A percentile compares a stretch with the other conserved stretches of the same genome.
phyloP scores from a whole-genome alignment of 1,140 invertebrate genomes.

The Eriosoma lanigerum region DNA sequence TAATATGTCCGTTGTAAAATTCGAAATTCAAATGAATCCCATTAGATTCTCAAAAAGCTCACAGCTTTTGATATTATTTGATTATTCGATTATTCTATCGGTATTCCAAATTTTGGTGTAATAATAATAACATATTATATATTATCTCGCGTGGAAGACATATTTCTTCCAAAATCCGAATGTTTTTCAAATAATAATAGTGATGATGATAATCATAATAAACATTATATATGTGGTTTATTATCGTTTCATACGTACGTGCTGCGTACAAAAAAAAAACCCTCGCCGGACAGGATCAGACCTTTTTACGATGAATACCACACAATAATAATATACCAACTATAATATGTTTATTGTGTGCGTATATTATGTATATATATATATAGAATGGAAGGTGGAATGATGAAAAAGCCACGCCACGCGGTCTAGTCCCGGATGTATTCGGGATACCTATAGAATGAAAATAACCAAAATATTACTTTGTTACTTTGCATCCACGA shows the following conservation, averaged over 20 bases:
- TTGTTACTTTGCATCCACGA: no score
- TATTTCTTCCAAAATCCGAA: not conserved
- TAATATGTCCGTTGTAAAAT: not conserved
- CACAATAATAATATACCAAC: constrained; percentile 6
- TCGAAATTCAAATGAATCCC: not conserved
- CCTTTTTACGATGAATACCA: constrained; percentile 4
- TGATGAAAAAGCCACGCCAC: not conserved
- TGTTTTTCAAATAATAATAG: constrained; percentile 24
- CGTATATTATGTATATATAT: no score
- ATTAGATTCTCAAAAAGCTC: not conserved
- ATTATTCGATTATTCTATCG: not conserved
- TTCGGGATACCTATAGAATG: no score
- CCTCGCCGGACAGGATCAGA: not conserved
- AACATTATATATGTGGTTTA: not conserved
- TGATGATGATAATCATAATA: not conserved
- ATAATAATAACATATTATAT: constrained; percentile 13
- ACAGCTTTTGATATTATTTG: not conserved
- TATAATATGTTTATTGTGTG: no score
- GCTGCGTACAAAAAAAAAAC: not conserved
- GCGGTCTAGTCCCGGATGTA: no score
- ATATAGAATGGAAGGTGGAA: no score
- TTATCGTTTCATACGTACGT: constrained; percentile 3
- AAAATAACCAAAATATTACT: no score
- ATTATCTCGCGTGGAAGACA: constrained; percentile 11
- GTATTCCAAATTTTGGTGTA: not conserved